Conservation (phyloP, 2,113 vertebrate species). For the Psephotus haematonotus region DNA sequence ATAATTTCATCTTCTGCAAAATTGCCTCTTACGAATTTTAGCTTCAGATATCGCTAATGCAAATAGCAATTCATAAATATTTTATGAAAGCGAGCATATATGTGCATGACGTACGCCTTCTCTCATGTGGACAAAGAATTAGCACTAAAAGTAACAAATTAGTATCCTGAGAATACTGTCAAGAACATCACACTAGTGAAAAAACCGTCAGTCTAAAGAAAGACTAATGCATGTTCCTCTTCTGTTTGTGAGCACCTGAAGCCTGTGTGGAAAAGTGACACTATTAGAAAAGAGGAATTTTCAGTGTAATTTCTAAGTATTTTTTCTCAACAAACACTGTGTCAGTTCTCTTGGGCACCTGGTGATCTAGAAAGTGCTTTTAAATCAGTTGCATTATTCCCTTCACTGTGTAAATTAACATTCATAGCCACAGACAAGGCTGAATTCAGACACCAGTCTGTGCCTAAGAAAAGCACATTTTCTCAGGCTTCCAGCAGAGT, state of each 20-base stretch:
- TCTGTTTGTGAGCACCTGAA: background rate
- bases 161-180: slow-evolving; percentile 20
- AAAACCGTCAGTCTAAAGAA: background rate
- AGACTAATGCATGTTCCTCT: background rate
- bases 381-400: background rate
- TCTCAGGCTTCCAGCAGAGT: background rate
- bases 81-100: background rate
- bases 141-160: slow-evolving; percentile 49
- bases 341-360: background rate
- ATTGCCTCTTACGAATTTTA: slow-evolving; percentile 53
- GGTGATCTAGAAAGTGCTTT: background rate
- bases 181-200: background rate
- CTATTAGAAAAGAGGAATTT: background rate
- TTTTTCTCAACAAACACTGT: background rate
- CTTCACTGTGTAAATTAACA: background rate
- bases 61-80: slow-evolving; percentile 55
- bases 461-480: background rate
- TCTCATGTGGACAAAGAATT: slow-evolving; percentile 37
- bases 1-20: slow-evolving; percentile 61
- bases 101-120: background rate
- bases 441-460: background rate
- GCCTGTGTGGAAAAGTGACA: background rate
- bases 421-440: background rate
- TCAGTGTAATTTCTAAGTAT: background rate
- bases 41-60: slow-evolving; percentile 40